phyloP scores from a whole-genome alignment of 2,797 vertebrate genomes.

The Notoglanidium macrostoma region DNA sequence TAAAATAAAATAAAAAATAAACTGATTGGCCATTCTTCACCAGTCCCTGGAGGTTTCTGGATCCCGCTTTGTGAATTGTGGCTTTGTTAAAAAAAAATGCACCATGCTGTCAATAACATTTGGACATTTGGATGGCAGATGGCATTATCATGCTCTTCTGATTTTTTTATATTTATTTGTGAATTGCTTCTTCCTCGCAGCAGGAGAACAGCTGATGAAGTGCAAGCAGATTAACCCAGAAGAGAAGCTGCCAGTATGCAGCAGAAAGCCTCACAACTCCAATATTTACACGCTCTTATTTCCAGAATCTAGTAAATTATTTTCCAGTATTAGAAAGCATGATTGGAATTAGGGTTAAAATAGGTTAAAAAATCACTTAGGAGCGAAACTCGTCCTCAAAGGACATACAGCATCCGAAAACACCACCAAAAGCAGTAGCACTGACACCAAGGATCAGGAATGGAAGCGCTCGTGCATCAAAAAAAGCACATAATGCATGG shows the following conservation, averaged over 20 bases:
- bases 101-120: background rate
- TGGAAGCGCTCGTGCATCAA: background rate
- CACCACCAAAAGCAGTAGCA: background rate
- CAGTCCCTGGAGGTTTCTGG: background rate
- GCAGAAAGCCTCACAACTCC: background rate
- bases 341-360: no score
- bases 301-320: background rate
- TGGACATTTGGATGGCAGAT: conserved; percentile 21
- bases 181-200: background rate
- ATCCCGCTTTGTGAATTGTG: background rate
- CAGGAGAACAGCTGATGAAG: conserved; percentile 8
- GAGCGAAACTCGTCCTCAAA: background rate
- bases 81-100: background rate
- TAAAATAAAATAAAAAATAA: background rate
- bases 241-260: background rate
- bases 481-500: background rate
- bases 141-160: conserved; percentile 16
- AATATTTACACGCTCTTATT: background rate
- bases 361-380: background rate
- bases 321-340: background rate
- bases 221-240: conserved; percentile 3
- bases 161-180: conserved; percentile 4
- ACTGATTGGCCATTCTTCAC: background rate
- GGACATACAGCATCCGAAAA: background rate
- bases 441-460: background rate